phyloP scores from a whole-genome alignment of 2,888 invertebrate genomes.

The Alentia gelatinosa region DNA sequence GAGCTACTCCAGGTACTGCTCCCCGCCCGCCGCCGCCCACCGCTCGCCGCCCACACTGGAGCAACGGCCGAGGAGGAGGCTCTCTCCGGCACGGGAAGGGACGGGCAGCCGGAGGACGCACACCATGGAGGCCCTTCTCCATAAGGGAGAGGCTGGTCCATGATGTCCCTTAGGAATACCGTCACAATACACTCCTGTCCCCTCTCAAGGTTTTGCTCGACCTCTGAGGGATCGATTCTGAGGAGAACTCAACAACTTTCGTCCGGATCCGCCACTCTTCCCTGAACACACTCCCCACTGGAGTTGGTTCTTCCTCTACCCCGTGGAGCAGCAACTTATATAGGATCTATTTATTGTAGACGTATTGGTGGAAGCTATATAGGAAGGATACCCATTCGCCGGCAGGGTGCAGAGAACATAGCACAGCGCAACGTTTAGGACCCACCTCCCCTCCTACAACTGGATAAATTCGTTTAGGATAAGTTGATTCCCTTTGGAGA shows the following conservation, averaged over 20 bases:
- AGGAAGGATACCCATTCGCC: background rate
- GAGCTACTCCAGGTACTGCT: background rate
- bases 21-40: too few relatives aligned
- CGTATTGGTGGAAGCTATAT: background rate
- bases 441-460: too few relatives aligned
- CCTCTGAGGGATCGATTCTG: background rate
- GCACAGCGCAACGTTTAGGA: too few relatives aligned
- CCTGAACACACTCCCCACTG: background rate
- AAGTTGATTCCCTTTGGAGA: too few relatives aligned
- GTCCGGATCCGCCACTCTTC: slow-evolving; percentile 17
- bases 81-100: slow-evolving; percentile 10
- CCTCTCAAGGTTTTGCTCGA: background rate
- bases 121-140: background rate
- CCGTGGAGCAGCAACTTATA: background rate
- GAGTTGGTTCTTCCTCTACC: background rate
- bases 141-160: background rate
- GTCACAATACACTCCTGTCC: background rate
- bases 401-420: background rate
- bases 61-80: background rate
- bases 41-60: too few relatives aligned
- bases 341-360: slow-evolving; percentile 2
- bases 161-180: background rate
- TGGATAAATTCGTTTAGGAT: too few relatives aligned
- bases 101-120: background rate
- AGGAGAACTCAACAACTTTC: background rate